These are phyloP conservation scores for Pituophis catenifer DNA, from an alignment of 2,113 vertebrate genomes.

Conservation along the genomic window DNA sequence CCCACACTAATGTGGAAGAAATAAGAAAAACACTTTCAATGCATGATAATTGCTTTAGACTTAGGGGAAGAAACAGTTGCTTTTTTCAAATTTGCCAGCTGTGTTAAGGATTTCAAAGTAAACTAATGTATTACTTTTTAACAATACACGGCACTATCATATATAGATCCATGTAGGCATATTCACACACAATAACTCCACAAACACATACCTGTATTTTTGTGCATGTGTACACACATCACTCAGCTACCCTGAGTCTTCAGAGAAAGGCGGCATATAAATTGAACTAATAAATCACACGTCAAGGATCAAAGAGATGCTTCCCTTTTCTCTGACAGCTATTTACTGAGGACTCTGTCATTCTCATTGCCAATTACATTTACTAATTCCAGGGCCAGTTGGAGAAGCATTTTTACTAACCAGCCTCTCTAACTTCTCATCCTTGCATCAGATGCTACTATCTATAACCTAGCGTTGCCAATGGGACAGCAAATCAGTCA, in stretches of 20 bases:
- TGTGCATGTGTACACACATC: no score
- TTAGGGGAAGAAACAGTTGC: not conserved
- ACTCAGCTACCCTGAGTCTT: no score
- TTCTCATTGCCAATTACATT: not conserved
- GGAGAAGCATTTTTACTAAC: not conserved
- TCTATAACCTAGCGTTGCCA: not conserved
- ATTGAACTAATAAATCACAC: no score
- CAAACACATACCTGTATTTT: not conserved
- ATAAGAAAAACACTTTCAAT: not conserved
- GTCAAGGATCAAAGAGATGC: not conserved
- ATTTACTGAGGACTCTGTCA: not conserved
- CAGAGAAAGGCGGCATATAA: no score
- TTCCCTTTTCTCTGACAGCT: not conserved
- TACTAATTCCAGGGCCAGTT: not conserved
- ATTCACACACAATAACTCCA: not conserved
- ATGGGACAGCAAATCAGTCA: not conserved
- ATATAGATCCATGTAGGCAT: not conserved
- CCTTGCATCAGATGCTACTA: not conserved
- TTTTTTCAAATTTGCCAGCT: not conserved
- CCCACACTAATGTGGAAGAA: not conserved
- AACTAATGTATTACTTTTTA: not conserved
- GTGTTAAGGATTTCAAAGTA: not conserved
- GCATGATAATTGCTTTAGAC: not conserved
- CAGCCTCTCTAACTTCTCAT: not conserved
- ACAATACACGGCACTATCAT: not conserved